Conservation (phyloP, 2,888 invertebrate genomes). For the Diplazon laetatorius region DNA sequence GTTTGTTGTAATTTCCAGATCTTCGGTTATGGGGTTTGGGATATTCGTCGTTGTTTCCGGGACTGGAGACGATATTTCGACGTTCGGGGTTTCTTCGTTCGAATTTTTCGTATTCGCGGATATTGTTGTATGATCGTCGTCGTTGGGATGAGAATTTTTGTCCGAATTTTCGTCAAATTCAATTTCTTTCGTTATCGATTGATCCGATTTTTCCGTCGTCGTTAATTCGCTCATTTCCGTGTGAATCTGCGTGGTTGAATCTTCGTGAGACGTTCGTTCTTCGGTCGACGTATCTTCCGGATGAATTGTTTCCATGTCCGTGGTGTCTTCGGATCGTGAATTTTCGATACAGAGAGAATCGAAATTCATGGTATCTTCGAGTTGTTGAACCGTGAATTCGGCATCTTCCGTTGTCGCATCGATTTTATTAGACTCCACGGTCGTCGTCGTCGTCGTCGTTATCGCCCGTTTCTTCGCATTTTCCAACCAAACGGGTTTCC, state of each 20-base stretch:
- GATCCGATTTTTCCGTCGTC: constrained; percentile 38
- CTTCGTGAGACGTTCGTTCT: constrained; percentile 6
- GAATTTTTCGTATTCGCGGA: background rate
- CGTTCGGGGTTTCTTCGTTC: background rate
- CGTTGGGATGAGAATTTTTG: constrained; percentile 32
- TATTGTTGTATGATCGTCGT: constrained; percentile 21
- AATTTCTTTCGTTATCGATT: constrained; percentile 7
- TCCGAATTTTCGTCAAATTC: background rate
- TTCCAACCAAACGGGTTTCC: constrained; percentile 73
- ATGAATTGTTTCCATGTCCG: constrained; percentile 12
- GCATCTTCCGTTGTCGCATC: constrained; percentile 50
- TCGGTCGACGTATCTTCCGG: constrained; percentile 4
- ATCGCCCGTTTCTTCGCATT: constrained; percentile 71
- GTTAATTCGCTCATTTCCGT: constrained; percentile 12
- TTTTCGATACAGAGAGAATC: constrained; percentile 29
- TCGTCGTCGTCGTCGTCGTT: too few relatives aligned
- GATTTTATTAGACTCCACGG: constrained; percentile 32
- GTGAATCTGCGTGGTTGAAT: background rate
- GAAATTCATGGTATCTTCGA: constrained; percentile 51
- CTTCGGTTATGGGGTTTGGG: background rate
- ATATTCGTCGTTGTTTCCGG: too few relatives aligned
- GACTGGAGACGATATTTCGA: constrained; percentile 4
- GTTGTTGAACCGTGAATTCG: constrained; percentile 26
- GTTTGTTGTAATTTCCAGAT: constrained; percentile 8
- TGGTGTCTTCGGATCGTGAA: background rate